Percentiles rank a stretch among this genome's conserved stretches.
phyloP scores from a whole-genome alignment of 2,888 invertebrate species.

The Zele albiditarsus region DNA sequence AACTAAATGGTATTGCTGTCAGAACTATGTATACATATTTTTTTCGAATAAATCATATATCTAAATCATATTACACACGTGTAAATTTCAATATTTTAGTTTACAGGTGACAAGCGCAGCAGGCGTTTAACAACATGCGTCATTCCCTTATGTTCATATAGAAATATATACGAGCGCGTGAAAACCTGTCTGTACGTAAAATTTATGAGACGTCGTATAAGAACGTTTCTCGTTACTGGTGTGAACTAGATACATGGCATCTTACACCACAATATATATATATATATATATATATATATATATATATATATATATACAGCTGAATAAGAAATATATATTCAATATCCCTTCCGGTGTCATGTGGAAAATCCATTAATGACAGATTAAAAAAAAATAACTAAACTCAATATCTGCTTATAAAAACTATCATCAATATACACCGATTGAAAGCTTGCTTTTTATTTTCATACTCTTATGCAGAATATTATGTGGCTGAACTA shows the following conservation, averaged over 20 bases:
- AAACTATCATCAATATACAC: conserved; percentile 4
- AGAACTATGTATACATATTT: background rate
- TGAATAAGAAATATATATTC: conserved; percentile 25
- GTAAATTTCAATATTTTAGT: conserved; percentile 48
- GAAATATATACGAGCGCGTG: conserved; percentile 6
- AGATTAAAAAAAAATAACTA: background rate
- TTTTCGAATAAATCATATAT: background rate
- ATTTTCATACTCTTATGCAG: no score
- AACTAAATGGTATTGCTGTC: background rate
- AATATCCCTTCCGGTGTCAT: conserved; percentile 21
- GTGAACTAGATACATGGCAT: background rate
- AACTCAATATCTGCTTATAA: background rate
- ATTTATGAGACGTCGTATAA: conserved; percentile 39
- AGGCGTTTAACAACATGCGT: conserved; percentile 20
- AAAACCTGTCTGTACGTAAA: conserved; percentile 40
- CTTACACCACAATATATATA: background rate
- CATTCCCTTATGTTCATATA: background rate
- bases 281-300: background rate
- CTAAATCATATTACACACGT: background rate
- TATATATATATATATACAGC: background rate
- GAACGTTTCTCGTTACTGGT: conserved; percentile 17
- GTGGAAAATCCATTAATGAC: conserved; percentile 6
- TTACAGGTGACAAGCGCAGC: conserved; percentile 42
- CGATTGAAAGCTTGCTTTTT: no score
- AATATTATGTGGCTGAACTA: no score